Evolutionary conservation across 2,113 vertebrate genomes (phyloP), one percentile per base, ranked within the genome.

Genomic region (Platysteira castanea): DNA sequence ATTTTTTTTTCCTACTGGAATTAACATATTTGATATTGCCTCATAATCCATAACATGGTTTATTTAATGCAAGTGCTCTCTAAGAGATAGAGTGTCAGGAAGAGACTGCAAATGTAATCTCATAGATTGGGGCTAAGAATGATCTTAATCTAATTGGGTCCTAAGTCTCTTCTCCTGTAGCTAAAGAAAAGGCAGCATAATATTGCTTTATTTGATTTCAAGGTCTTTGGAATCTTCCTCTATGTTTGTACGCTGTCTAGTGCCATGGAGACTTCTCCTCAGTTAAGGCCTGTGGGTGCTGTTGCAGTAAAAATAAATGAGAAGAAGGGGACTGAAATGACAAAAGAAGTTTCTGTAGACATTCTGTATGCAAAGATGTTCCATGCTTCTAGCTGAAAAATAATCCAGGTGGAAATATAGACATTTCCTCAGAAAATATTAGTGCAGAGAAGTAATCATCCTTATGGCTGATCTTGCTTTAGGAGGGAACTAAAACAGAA

Each of bases 151-250:
- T 84, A 96, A 97, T 96, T 96, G 27, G 24, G 11, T 41, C 24
- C 15, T 89, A 52, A 68, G 49, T 57, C 20, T 89, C 83, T 88
- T 94, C 93, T 96, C 82, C 59, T 78, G 88, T 47, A 95, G 73
- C 71, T 93, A 70, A 93, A 97, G 84, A 94, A 96, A 96, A 94
- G 83, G 83, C 90, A 93, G 76, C 69, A 50, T 75, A 96, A 95
- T 84, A 86, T 84, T 89, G 13, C 27, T 89, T 94, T 84, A 94
- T 96, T 95, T 93, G 80, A 95, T 93, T 96, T 73, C 56, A 84
- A 90, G 68, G 42, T 59, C 56, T 86, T 90, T 75, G 87, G 60
- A 60, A 75, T 56, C 79, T 90, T 94, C 44, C 59, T 86, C 71
- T 93, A 56, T 92, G 79, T 97, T 96, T 97, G 41, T 92, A 53